Base-by-base conservation (phyloP, 2,113 vertebrate genomes). In the Orcinus orca region DNA sequence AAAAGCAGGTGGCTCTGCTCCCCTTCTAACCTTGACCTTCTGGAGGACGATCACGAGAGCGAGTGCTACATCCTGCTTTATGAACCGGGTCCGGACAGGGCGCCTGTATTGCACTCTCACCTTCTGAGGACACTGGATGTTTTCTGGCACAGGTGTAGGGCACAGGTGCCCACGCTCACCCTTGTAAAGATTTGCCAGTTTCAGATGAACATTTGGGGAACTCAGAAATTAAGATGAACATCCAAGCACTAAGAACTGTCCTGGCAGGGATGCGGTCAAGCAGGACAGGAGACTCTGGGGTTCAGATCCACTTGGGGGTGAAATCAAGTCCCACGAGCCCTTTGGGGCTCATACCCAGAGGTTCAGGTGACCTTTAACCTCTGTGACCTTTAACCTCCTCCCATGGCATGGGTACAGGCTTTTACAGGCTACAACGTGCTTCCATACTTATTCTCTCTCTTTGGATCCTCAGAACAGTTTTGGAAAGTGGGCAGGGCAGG, bases 11-110 rank as follows among this genome's bases (percentile, higher is more conserved):
- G 25, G 68, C 83, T 92, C 80, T 3, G 36, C 41, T 89, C n/a
- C 31, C 83, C 82, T 68, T 94, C 76, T 86, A 44, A 60, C 81
- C 68, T 80, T 93, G 97, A 96, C 96, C 95, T 97, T 95, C 91
- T 71, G 21, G 55, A 14, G 26, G 63, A 29, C 1, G n/a, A 71
- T 31, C 6, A 1, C 2, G 6, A 67, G 23, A 44, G 8, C 50
- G 6, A 8, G 67, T 31, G 33, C n/a, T 20, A 17, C 76, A 38
- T 82, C n/a, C 76, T 76, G 76, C 50, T 41, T 53, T 63, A 10
- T 29, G 21, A 26, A 18, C 53, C 10, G 9, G 38, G 41, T 67
- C 85, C 47, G 9, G 55, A 13, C 2, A 6, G 50, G 12, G 12
- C 41, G 6, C 31, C 18, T 2, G 0, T 1, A 2, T 7, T 33